Evolutionary conservation across 2,113 vertebrate genomes (phyloP).

Genomic region (Burhinus bistriatus): DNA sequence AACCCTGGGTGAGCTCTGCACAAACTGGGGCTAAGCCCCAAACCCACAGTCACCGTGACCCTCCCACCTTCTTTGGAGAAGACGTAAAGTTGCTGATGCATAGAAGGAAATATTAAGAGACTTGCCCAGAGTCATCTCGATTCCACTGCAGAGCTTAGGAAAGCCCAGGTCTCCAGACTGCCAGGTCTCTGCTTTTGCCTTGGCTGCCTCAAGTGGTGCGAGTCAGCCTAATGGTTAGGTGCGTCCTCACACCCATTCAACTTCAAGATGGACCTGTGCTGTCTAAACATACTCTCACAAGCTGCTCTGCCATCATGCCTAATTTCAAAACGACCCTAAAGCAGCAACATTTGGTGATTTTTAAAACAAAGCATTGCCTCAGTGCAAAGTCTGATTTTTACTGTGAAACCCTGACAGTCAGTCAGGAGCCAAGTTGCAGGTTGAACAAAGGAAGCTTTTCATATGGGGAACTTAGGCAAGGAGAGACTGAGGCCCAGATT

Average conservation of each 20-base stretch:
- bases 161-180: background rate
- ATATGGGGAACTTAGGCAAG: background rate
- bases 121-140: background rate
- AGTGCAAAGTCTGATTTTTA: background rate
- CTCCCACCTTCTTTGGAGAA: background rate
- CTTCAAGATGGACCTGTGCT: background rate
- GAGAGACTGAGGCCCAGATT: background rate
- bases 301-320: background rate
- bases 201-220: accelerated
- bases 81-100: background rate
- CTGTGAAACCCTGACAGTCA: background rate
- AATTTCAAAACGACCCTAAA: background rate
- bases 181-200: background rate
- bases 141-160: background rate
- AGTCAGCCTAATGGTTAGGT: background rate
- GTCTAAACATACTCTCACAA: background rate
- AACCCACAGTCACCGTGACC: background rate
- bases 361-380: background rate
- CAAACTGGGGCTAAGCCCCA: background rate
- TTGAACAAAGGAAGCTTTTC: background rate
- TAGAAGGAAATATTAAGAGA: background rate
- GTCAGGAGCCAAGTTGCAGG: background rate
- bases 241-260: background rate
- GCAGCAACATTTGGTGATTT: background rate
- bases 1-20: background rate